phyloP scores from a whole-genome alignment of 2,797 vertebrate genomes.

The Cuniculus paca region DNA sequence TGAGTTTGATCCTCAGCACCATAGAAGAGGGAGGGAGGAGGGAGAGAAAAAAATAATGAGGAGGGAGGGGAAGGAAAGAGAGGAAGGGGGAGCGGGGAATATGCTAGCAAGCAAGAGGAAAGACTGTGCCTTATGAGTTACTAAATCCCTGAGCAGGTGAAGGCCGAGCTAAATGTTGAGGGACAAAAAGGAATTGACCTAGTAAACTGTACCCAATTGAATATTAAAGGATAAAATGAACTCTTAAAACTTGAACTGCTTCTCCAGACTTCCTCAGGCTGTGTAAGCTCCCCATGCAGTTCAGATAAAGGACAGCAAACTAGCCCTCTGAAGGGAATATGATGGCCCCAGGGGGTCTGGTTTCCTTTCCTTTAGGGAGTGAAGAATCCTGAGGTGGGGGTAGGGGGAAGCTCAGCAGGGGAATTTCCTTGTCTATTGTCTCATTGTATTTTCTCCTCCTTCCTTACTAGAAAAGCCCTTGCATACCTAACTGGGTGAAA shows the following conservation, averaged over 20 bases:
- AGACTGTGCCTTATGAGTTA: background rate
- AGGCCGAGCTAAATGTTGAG: background rate
- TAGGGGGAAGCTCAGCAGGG: background rate
- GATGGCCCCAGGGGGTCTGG: background rate
- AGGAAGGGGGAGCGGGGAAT: background rate
- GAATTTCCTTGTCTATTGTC: background rate
- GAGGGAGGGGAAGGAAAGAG: background rate
- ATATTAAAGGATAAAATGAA: background rate
- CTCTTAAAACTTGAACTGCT: background rate
- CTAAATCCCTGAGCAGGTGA: background rate
- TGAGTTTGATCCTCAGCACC: background rate
- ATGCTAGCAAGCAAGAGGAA: background rate
- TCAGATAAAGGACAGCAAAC: background rate
- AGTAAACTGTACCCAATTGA: background rate
- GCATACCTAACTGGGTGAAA: no score
- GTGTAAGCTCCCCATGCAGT: background rate
- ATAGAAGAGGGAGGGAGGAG: background rate
- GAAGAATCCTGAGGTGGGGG: background rate
- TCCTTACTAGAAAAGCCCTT: no score
- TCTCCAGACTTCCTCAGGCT: background rate
- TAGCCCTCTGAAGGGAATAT: no score
- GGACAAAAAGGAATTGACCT: background rate
- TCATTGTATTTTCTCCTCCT: background rate
- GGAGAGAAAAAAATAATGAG: background rate
- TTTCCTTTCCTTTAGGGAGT: background rate